A percentile compares a stretch with the other conserved stretches of the same genome.
Evolutionary conservation across 2,888 invertebrate species (phyloP).

Genomic region (Megalurothrips usitatus): DNA sequence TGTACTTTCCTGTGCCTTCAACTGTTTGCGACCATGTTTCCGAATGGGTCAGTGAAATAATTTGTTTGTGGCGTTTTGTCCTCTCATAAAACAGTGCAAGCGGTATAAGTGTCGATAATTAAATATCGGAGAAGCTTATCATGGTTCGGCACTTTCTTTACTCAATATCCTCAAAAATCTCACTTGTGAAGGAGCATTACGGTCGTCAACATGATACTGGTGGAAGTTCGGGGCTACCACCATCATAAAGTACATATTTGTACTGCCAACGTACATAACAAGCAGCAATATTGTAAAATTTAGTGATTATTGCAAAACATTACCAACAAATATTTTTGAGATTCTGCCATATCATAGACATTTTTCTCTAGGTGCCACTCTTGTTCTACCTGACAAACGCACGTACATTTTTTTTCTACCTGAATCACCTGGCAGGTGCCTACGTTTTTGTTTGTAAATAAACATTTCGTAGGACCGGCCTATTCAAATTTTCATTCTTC

Average conservation of each 20-base stretch:
- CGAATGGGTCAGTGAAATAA: too few relatives aligned
- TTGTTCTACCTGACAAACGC: neutral
- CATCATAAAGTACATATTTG: neutral
- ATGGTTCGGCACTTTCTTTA: too few relatives aligned
- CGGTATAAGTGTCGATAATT: too few relatives aligned
- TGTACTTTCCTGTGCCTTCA: neutral
- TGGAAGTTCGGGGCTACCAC: neutral
- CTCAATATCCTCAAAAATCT: too few relatives aligned
- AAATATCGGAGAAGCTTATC: too few relatives aligned
- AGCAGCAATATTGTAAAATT: neutral
- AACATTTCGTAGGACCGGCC: neutral
- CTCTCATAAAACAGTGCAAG: too few relatives aligned
- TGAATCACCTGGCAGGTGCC: conserved; percentile 1
- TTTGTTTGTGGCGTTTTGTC: too few relatives aligned
- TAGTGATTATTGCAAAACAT: neutral
- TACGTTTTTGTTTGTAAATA: conserved; percentile 10
- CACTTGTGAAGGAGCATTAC: neutral
- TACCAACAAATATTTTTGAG: neutral
- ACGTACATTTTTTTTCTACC: neutral
- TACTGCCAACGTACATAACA: neutral
- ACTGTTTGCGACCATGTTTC: neutral
- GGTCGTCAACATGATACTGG: neutral
- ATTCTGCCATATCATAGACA: neutral
- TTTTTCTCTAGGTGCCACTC: neutral
- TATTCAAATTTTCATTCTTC: neutral